These are phyloP conservation scores for Linnaemya tessellans DNA, from an alignment of 2,888 invertebrate genomes.

Conservation along the genomic window DNA sequence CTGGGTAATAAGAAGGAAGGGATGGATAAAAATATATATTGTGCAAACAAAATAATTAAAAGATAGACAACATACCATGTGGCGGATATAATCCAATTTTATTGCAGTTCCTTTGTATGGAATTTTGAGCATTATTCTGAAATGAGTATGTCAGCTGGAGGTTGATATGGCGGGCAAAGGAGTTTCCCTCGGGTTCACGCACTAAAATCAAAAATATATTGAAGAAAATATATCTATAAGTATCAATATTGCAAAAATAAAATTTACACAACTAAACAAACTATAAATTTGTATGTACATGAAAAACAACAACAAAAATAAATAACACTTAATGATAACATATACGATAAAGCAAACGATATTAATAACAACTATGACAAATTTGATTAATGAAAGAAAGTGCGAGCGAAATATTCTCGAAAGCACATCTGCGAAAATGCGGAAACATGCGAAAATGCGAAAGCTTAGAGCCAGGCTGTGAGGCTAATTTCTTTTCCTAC, in stretches of 20 bases:
- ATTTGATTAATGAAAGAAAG: too few species aligned
- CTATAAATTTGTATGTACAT: background rate
- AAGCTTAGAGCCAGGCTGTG: too few species aligned
- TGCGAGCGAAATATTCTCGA: too few species aligned
- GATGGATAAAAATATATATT: too few species aligned
- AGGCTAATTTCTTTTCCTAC: too few species aligned
- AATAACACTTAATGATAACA: too few species aligned
- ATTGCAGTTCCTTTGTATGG: constrained; percentile 83
- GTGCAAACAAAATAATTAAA: background rate
- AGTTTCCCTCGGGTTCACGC: constrained; percentile 87
- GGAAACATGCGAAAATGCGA: too few species aligned
- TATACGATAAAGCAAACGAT: too few species aligned
- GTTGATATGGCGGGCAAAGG: constrained; percentile 93
- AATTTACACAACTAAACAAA: background rate
- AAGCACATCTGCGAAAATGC: too few species aligned
- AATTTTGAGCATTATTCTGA: constrained; percentile 88
- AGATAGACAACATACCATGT: constrained; percentile 84
- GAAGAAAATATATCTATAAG: constrained; percentile 72
- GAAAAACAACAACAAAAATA: too few species aligned
- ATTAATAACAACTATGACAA: too few species aligned
- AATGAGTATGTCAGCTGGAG: constrained; percentile 94
- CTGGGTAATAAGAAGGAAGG: too few species aligned
- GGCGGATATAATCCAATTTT: constrained; percentile 85
- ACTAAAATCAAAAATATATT: constrained; percentile 85
- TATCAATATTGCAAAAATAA: constrained; percentile 3